Evolutionary conservation across 2,888 invertebrate species (phyloP).

Genomic region (Lasioglossum pauxillum): DNA sequence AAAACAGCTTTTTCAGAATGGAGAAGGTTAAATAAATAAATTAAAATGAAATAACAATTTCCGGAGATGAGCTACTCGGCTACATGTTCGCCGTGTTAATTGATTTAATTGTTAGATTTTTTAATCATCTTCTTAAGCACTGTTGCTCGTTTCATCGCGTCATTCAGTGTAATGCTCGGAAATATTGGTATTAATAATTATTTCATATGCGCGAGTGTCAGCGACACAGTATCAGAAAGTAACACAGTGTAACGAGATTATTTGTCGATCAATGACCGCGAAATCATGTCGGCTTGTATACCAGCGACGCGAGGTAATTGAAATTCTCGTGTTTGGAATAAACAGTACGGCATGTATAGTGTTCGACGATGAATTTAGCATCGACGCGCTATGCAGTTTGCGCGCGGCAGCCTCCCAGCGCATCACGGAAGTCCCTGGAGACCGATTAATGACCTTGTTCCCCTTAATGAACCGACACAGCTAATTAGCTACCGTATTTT

Average conservation of each 20-base stretch:
- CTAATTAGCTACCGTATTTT: constrained; percentile 36
- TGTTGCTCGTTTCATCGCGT: background rate
- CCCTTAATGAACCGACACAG: constrained; percentile 52
- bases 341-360: constrained; percentile 46
- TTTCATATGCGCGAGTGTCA: constrained; percentile 33
- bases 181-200: constrained; percentile 18
- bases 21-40: background rate
- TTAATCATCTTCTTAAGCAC: background rate
- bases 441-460: constrained; percentile 55
- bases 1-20: background rate
- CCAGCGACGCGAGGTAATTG: constrained; percentile 50
- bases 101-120: background rate
- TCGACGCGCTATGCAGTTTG: constrained; percentile 45
- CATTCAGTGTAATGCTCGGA: background rate
- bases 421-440: constrained; percentile 41
- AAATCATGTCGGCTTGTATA: constrained; percentile 43
- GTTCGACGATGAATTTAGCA: constrained; percentile 58
- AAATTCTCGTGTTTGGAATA: constrained; percentile 63
- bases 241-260: constrained; percentile 42
- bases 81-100: background rate
- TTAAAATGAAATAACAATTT: background rate
- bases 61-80: background rate
- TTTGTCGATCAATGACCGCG: constrained; percentile 54
- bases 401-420: constrained; percentile 28
- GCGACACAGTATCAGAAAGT: constrained; percentile 36